phyloP scores from a whole-genome alignment of 1,140 invertebrate species.

The Vollenhovia emeryi region DNA sequence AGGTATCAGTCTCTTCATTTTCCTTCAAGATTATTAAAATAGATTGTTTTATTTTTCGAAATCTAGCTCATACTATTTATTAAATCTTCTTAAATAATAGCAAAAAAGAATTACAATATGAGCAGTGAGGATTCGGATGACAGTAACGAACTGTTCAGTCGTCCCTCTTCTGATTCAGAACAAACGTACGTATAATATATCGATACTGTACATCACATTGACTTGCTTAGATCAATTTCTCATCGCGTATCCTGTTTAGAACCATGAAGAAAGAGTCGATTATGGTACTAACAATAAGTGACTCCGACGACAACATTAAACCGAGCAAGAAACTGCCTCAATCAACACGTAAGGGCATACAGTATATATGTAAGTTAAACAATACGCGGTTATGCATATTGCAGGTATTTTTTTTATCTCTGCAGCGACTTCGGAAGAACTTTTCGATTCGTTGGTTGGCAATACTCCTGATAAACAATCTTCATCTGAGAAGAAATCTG shows the following conservation, averaged over 20 bases:
- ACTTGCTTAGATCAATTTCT: not conserved
- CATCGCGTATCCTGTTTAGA: constrained; percentile 9
- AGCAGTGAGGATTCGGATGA: constrained; percentile 72
- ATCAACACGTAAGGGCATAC: constrained; percentile 75
- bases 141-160: constrained; percentile 68
- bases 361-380: constrained; percentile 17
- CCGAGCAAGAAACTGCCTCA: constrained; percentile 74
- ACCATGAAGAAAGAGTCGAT: constrained; percentile 23
- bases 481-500: constrained; percentile 9
- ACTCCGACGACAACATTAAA: constrained; percentile 81
- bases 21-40: not conserved
- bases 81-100: constrained; percentile 56
- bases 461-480: constrained; percentile 70
- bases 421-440: constrained; percentile 81
- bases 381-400: not conserved
- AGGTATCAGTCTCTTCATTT: constrained; percentile 60
- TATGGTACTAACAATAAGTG: constrained; percentile 67
- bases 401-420: constrained; percentile 32
- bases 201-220: too few relatives aligned
- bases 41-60: not conserved
- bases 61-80: not conserved
- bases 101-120: constrained; percentile 78
- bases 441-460: constrained; percentile 82
- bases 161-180: constrained; percentile 69
- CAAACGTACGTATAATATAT: constrained; percentile 60